Base-by-base conservation (phyloP, 35 echinoderm and acorn worm species). In the Strongylocentrotus purpuratus region DNA sequence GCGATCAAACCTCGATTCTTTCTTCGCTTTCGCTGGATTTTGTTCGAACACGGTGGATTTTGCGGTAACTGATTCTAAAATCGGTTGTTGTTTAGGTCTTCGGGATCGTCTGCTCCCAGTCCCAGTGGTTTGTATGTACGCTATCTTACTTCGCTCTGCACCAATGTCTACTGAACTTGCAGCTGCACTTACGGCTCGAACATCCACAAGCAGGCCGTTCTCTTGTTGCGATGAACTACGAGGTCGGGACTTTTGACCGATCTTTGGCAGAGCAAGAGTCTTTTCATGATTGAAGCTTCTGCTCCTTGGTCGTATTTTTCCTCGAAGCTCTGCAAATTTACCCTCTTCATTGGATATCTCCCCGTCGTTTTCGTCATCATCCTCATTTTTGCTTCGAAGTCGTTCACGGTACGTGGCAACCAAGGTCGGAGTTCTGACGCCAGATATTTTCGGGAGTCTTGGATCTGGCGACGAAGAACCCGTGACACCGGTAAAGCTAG, bases 61-160 rank as follows among this genome's bases (percentile, higher is more conserved):
- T 20, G 50, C 41, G 28, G 96, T 22, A 12, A 46, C 45, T 1
- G 91, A 61, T 78, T 92, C 94, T 85, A 50, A 33, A 41, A 25
- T 5, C 35, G 45, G 89, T 14, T 47, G 32, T 31, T 35, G 32
- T 78, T 35, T 85, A 20, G 25, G 33, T 31, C 90, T 35, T 9
- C 48, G 61, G 32, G 47, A 46, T 46, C 86, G 2, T 45, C 93
- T 88, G 86, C 97, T 95, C 47, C 95, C 94, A n/a, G 94, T 95
- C 28, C 95, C 95, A n/a, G 97, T 88, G 10, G 97, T 99, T 15
- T 87, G 96, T 33, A 99, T 97, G 94, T 97, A 97, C 9, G 98
- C 58, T 3, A 71, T 95, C 60, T 91, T 96, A 0, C 86, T 46
- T 15, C 70, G 94, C 22, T 96, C 96, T 33, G 28, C 94, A 58